Evolutionary conservation across 2,797 vertebrate genomes (phyloP), one percentile per base, ranked within the genome.

Genomic region (Anniella stebbinsi): DNA sequence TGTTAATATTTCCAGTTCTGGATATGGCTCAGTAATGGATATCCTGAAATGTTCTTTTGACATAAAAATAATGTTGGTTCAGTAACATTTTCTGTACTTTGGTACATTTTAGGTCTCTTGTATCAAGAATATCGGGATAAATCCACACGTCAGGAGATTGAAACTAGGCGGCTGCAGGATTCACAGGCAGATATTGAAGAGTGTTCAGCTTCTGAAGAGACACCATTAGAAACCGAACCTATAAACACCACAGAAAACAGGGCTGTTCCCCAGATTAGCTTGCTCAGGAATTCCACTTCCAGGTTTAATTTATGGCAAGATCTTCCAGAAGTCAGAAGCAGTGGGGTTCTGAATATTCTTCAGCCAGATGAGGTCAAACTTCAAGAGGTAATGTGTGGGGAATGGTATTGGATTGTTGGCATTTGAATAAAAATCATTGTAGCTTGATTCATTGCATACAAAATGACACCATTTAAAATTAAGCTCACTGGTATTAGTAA

Each of bases 41-140:
- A 48, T 60, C 36, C 23, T 77, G 60, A 89, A 84, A 84, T n/a
- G 69, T 45, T 4, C 1, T 2, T 76, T 80, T 72, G 38, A 36
- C 84, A 72, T 75, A 63, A 41, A 85, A 51, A 75, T 72, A 15
- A 11, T 87, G 13, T 30, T 91, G 91, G 72, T 88, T 21, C 63
- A 86, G 38, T 63, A 72, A 66, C 30, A 51, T 80, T 93, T 70
- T 90, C 36, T 91, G 66, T 81, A 66, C 92, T 23, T 85, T 51
- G 33, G 94, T 96, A 70, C 93, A 41, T 96, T 95, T 48, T 93
- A 99, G 99, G 97, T 30, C 98, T 99, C 95, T 96, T 99, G 86
- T 99, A 99, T 95, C 99, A 99, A 97, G 99, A 99, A 95, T 99
- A 99, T 93, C 96, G 99, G 70, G 98, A 99, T 93, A 99, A 98